Conservation (phyloP, 64 coral and sea anemone genomes). For the Cladopsammia gracilis region DNA sequence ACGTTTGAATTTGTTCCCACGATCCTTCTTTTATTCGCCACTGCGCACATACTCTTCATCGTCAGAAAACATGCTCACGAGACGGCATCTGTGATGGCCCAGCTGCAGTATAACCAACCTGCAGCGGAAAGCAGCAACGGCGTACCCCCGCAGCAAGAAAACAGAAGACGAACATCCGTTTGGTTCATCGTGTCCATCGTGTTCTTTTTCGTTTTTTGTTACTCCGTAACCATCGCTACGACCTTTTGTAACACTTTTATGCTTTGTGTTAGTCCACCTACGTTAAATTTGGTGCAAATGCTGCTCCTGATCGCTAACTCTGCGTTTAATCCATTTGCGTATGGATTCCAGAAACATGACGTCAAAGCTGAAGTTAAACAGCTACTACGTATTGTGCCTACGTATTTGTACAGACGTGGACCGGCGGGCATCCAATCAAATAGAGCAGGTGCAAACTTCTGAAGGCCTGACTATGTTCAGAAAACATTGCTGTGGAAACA, state of each 20-base stretch:
- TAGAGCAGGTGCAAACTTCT: neutral
- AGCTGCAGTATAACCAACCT: neutral
- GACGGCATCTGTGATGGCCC: neutral
- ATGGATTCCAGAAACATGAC: conserved; percentile 16
- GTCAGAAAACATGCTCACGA: conserved; percentile 11
- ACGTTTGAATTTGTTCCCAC: neutral
- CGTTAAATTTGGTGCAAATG: neutral
- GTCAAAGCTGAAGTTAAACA: conserved; percentile 10
- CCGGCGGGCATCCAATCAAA: neutral
- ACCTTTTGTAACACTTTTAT: neutral
- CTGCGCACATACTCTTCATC: conserved; percentile 8
- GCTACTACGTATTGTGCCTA: neutral
- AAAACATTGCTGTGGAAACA: no score
- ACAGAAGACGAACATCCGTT: neutral
- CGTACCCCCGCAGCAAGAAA: neutral
- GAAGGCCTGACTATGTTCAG: no score
- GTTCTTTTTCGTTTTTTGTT: neutral
- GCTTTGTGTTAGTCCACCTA: neutral
- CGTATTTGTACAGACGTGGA: no score
- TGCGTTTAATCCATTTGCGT: conserved; percentile 9
- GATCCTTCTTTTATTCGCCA: neutral
- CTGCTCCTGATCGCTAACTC: conserved; percentile 6
- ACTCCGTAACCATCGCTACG: neutral
- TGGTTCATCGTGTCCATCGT: neutral
- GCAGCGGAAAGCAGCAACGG: neutral